Base-by-base conservation (phyloP, 2,888 invertebrate genomes). In the Cancer borealis region DNA sequence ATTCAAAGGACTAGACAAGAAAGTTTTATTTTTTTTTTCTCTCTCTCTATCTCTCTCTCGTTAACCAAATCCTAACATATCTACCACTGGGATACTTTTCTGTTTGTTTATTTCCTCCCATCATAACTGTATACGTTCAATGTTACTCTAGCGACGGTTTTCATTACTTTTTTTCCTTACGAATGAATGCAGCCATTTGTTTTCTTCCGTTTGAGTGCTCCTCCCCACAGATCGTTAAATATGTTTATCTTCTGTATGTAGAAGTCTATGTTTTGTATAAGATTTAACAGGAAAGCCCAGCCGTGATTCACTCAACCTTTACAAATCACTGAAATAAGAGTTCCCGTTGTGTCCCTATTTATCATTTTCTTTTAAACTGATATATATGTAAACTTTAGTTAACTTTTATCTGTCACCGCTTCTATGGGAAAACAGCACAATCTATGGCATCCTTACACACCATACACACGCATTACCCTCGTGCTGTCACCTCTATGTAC, bases 21-120 rank as follows among this genome's bases (percentile, higher is more conserved):
- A 88, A 39, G 14, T 87, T 46, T 84, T 30, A 0, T 30, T 84
- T 30, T 84, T 6, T 84, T 0, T 84, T 6, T 84, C 10, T 84
- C 88, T 88, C 39, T 88, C 88, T 46, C 30, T 88, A 6, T n/a
- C 49, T 88, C 30, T 88, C 88, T 46, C 30, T 88, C n/a, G 4
- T 30, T 84, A 12, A 26, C 39, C 39, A 39, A 39, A 39, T 39
- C 39, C 39, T 39, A 0, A 39, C 39, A 39, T 39, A 0, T 39
- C 39, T 39, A 39, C 39, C 0, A 39, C 39, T 39, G 2, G 39
- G 39, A 39, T 39, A 39, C 2, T 21, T 84, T 10, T 30, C 30
- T 1, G 84, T 84, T 21, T 30, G 30, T 30, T 10, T n/a, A 3
- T n/a, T 39, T 39, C 39, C 39, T 39, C 39, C 0, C 39, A 39